Evolutionary conservation across 2,113 vertebrate genomes (phyloP), one percentile per base, ranked within the genome.

Genomic region (Sinocyclocheilus rhinocerous): DNA sequence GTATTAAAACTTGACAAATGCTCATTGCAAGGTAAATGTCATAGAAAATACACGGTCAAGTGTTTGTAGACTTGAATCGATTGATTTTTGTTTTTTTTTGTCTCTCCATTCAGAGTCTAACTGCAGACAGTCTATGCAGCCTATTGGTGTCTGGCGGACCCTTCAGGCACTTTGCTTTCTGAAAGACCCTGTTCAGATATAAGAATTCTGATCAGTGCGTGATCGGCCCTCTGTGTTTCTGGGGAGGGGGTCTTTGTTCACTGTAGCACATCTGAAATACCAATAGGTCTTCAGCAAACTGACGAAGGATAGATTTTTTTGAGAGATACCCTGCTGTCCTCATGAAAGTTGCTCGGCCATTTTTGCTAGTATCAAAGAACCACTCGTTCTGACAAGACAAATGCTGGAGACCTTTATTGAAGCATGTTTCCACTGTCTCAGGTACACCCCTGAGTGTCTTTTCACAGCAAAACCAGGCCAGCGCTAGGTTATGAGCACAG

Each of bases 261-360:
- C 83, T 52, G 61, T 82, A 52, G 86, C 57, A 39, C 75, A 86
- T 89, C 81, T 90, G 77, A 90, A 90, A 90, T 91, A 90, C 85
- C 90, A 89, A 92, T 91, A 91, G 92, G 91, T 81, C 78, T 81
- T 89, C 85, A 88, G 89, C 84, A 85, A 75, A 84, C 86, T 90
- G 87, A 90, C 84, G 84, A 52, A 87, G 57, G 84, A 93, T 91
- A 84, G 91, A 91, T 92, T 91, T 92, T 81, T 88, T 73, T 85
- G 18, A 81, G 52, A 61, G 67, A 81, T 88, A 86, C 81, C 86
- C 86, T 84, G 88, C 76, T 90, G 91, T 72, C 85, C 61, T 83
- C 85, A 90, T 87, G 85, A 91, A 91, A 91, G 75, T 61, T 6
- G 20, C 29, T 67, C 33, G 80, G 63, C 84, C 65, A 76, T 11